Evolutionary conservation across 2,797 vertebrate species (phyloP).

Genomic region (Schizopygopsis malacanthus): DNA sequence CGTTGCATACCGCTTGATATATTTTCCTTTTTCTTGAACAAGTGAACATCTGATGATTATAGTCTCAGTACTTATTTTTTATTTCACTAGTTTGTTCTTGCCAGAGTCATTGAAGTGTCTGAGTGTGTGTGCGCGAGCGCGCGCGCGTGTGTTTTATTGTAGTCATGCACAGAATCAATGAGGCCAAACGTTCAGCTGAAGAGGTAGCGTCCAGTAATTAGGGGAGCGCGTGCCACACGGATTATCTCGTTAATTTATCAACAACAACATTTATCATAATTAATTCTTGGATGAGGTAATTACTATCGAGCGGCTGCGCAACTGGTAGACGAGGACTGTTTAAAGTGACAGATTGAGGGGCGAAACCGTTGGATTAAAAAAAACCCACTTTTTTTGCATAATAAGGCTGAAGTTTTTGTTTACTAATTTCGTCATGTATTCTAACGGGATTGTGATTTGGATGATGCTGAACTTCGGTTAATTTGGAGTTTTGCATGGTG

Average conservation of each 20-base stretch:
- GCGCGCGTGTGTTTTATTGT: slow-evolving; percentile 50
- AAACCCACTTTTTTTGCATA: slow-evolving; percentile 58
- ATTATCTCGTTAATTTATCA: slow-evolving; percentile 95
- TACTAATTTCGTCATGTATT: neutral
- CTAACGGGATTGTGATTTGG: neutral
- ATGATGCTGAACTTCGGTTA: neutral
- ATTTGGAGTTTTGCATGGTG: neutral
- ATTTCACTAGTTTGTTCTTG: slow-evolving; percentile 39
- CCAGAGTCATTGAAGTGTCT: slow-evolving; percentile 41
- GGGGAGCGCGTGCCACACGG: slow-evolving; percentile 85
- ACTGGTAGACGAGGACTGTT: slow-evolving; percentile 84
- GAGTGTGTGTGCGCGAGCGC: slow-evolving; percentile 2
- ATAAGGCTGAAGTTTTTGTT: slow-evolving; percentile 25
- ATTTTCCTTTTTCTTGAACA: neutral
- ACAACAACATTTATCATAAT: slow-evolving; percentile 94
- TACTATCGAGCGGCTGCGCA: slow-evolving; percentile 89
- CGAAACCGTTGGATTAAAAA: slow-evolving; percentile 85
- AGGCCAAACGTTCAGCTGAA: slow-evolving; percentile 73
- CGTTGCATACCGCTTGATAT: neutral
- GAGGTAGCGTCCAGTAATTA: slow-evolving; percentile 84
- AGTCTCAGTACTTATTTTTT: neutral
- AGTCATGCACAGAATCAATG: slow-evolving; percentile 81
- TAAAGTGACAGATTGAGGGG: slow-evolving; percentile 90
- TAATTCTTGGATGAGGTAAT: slow-evolving; percentile 89
- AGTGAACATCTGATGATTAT: neutral